Evolutionary conservation across 2,113 vertebrate genomes (phyloP).

Genomic region (Turnix velox): DNA sequence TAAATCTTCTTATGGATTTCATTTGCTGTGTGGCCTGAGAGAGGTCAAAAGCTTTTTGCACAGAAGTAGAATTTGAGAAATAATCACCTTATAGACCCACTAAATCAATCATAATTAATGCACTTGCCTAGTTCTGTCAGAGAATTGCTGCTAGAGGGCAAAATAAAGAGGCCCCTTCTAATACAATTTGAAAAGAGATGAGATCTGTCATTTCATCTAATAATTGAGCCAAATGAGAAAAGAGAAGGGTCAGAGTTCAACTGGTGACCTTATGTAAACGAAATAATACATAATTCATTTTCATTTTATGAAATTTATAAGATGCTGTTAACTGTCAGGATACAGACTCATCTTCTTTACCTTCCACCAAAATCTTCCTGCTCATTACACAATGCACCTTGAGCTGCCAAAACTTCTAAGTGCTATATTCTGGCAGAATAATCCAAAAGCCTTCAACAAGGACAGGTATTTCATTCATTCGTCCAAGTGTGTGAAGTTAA

Average conservation of each 20-base stretch:
- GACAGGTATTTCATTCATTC: slow-evolving; percentile 73
- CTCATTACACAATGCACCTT: not conserved
- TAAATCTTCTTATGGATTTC: slow-evolving; percentile 91
- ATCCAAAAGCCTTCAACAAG: slow-evolving; percentile 58
- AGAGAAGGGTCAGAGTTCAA: slow-evolving; percentile 81
- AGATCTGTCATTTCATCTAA: slow-evolving; percentile 92
- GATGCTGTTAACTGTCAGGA: slow-evolving; percentile 65
- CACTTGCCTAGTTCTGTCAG: slow-evolving; percentile 84
- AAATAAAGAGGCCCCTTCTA: slow-evolving; percentile 82
- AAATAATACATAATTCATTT: slow-evolving; percentile 81
- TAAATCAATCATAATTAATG: slow-evolving; percentile 99
- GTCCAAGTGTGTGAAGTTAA: slow-evolving; percentile 78
- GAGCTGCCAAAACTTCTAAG: slow-evolving; percentile 56
- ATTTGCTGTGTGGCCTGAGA: slow-evolving; percentile 87
- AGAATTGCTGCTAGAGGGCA: slow-evolving; percentile 82
- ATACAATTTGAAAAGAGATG: slow-evolving; percentile 88
- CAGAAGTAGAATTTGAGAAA: slow-evolving; percentile 89
- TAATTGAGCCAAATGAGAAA: slow-evolving; percentile 88
- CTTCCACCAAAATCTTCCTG: slow-evolving; percentile 9
- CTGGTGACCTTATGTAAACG: slow-evolving; percentile 76
- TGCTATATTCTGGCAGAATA: slow-evolving; percentile 48
- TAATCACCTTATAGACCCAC: slow-evolving; percentile 88
- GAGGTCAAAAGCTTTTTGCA: slow-evolving; percentile 89
- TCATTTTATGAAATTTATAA: slow-evolving; percentile 77
- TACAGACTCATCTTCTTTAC: slow-evolving; percentile 28